These are phyloP conservation scores for Cyprinodon variegatus DNA, from an alignment of 2,113 vertebrate genomes.

Conservation along the genomic window DNA sequence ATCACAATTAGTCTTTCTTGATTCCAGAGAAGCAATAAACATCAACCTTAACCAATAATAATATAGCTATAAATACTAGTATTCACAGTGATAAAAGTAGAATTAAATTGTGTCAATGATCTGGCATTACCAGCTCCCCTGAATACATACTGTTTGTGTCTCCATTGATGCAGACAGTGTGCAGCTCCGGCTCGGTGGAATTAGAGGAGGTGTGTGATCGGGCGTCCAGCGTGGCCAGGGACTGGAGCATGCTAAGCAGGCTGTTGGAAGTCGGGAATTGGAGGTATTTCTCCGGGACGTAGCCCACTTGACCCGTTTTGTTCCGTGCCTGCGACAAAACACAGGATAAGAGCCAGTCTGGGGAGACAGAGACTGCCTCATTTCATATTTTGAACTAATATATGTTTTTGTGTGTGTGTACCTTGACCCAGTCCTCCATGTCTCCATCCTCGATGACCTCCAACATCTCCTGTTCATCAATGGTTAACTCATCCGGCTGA, in stretches of 20 bases:
- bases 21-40: not conserved
- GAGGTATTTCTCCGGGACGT: conserved; percentile 97
- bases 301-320: conserved; percentile 92
- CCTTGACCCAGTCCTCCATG: conserved; percentile 99
- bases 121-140: not conserved
- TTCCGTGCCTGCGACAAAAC: conserved; percentile 87
- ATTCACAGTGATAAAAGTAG: not conserved
- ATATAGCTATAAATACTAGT: not conserved
- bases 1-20: not conserved
- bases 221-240: conserved; percentile 89
- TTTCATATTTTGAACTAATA: not conserved
- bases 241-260: conserved; percentile 97
- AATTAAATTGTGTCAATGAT: not conserved
- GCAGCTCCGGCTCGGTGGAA: conserved; percentile 91
- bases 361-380: not conserved
- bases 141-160: conserved; percentile 85
- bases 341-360: not conserved
- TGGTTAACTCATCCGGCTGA: conserved; percentile 97
- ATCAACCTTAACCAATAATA: not conserved
- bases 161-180: conserved; percentile 90
- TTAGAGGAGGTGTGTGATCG: conserved; percentile 96
- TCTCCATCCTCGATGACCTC: conserved; percentile 99
- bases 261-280: conserved; percentile 96
- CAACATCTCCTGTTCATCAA: conserved; percentile 95
- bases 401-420: conserved; percentile 50